These are phyloP conservation scores for Gallinago media DNA, from an alignment of 2,113 vertebrate species.

Conservation along the genomic window DNA sequence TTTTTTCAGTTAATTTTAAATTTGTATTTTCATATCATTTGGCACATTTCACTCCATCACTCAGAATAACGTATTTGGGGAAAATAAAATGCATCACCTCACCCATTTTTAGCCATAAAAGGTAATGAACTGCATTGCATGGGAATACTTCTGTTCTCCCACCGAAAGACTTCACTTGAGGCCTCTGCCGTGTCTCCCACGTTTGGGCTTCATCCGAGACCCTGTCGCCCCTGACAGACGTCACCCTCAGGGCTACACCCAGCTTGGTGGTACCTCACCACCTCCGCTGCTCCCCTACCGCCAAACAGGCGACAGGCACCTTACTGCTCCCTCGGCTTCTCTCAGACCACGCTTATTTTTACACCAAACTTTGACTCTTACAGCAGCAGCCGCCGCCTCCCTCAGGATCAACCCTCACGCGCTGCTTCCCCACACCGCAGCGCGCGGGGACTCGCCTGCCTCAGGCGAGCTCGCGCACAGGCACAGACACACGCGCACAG, in stretches of 20 bases:
- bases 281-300: fast-evolving
- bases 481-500: no score
- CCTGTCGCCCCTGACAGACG: fast-evolving
- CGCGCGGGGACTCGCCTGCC: fast-evolving
- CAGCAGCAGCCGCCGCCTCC: fast-evolving
- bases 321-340: background rate
- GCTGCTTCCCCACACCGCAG: fast-evolving
- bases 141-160: background rate
- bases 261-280: fast-evolving
- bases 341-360: background rate
- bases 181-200: fast-evolving
- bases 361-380: background rate
- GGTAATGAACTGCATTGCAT: fast-evolving
- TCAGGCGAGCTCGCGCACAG: fast-evolving
- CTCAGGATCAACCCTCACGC: fast-evolving
- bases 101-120: background rate
- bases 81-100: background rate
- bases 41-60: background rate
- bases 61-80: background rate
- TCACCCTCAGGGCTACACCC: fast-evolving
- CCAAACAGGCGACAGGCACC: background rate
- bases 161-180: background rate
- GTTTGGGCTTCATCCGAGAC: no score
- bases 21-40: background rate
- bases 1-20: background rate